Evolutionary conservation across 2,113 vertebrate genomes (phyloP).

Genomic region (Hippolais icterina): DNA sequence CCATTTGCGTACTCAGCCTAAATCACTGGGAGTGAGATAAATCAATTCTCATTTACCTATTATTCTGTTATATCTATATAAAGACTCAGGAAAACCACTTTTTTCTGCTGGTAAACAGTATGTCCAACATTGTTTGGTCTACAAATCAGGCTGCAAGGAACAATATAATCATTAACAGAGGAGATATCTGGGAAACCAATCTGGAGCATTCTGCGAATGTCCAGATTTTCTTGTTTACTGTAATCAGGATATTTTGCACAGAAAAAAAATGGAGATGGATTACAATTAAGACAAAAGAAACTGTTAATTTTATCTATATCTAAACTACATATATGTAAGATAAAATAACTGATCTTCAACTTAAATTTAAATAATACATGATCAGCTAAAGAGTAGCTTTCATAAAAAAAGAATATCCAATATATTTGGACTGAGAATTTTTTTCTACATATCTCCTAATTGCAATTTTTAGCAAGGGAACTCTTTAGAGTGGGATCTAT

Average conservation of each 20-base stretch:
- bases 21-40: neutral
- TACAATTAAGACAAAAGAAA: neutral
- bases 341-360: neutral
- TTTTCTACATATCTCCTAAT: neutral
- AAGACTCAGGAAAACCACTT: neutral
- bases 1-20: neutral
- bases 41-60: neutral
- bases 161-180: neutral
- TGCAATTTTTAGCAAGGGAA: neutral
- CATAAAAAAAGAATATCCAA: neutral
- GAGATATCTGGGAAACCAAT: neutral
- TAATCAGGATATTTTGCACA: neutral
- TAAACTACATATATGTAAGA: neutral
- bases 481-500: neutral
- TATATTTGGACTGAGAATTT: neutral
- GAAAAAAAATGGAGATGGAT: neutral
- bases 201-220: neutral
- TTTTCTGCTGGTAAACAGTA: slow-evolving; percentile 3
- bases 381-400: neutral
- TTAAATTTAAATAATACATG: neutral
- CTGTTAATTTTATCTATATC: neutral
- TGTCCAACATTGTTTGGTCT: neutral
- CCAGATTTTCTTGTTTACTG: neutral
- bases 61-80: neutral
- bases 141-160: slow-evolving; percentile 5